Base-by-base conservation (phyloP, 2,113 vertebrate genomes). In the Oophaga pumilio region DNA sequence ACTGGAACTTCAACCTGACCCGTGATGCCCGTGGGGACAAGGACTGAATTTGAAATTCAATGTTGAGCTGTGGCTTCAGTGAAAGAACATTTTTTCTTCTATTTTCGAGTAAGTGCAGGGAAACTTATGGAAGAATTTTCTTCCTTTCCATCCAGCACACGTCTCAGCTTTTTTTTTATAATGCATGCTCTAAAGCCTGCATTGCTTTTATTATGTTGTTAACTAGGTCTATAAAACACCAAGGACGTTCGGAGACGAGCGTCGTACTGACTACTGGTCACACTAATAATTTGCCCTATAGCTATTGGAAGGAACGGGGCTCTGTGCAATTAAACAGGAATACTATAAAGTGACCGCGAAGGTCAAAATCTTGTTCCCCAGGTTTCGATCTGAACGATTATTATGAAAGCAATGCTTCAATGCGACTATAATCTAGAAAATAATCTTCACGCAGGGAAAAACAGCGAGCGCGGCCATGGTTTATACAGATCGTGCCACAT, bases 401-500 rank as follows among this genome's bases (percentile, higher is more conserved):
- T 88, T 88, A 88, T 88, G 87, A 88, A 88, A 88, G 87, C 81
- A 49, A 88, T 77, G 81, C 73, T 88, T 84, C 81, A 84, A 84
- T 84, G 80, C 74, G 77, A 77, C 71, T 33, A 69, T 84, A 77
- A 82, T 88, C 17, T 43, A 26, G 18, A 59, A 87, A 68, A 26
- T 56, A 84, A 57, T 84, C 71, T 76, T 76, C 73, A 84, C 71
- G 84, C 12, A 76, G 81, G 87, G 81, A 88, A 82, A 76, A 74
- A 24, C 57, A 76, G 49, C 26, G 43, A 91, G 89, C 91, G 90
- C 90, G 89, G 80, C 73, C n/a, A 73, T n/a, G 56, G 53, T 82
- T 76, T 76, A 76, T 87, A 84, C 59, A 84, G 71, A 84, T 68
- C 62, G 80, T 68, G 71, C 66, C 74, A 77, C 85, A 71, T 80